phyloP scores from a whole-genome alignment of 2,113 vertebrate genomes.

The Setophaga petechia region DNA sequence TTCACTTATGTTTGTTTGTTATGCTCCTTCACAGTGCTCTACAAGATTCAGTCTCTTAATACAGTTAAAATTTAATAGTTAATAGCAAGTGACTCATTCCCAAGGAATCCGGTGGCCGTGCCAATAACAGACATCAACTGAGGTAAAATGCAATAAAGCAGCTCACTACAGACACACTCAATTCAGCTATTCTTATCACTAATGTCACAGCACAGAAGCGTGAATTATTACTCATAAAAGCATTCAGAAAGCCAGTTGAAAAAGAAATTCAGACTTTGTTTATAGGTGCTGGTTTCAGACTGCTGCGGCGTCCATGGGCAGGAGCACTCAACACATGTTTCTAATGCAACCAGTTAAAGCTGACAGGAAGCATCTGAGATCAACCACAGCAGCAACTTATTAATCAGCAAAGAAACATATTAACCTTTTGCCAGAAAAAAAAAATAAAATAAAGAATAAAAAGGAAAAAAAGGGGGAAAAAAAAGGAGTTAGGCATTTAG shows the following conservation, averaged over 20 bases:
- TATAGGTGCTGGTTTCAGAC: constrained; percentile 23
- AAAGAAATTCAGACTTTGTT: background rate
- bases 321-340: constrained; percentile 33
- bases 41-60: background rate
- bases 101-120: background rate
- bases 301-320: background rate
- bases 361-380: constrained; percentile 76
- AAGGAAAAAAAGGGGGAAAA: background rate
- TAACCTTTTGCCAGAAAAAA: constrained; percentile 46
- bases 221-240: background rate
- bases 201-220: background rate
- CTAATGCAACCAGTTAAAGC: constrained; percentile 48
- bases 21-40: background rate
- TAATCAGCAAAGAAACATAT: constrained; percentile 70
- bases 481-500: background rate
- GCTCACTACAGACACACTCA: background rate
- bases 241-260: background rate
- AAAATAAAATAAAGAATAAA: background rate
- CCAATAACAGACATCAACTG: constrained; percentile 24
- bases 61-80: constrained; percentile 66
- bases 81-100: constrained; percentile 61
- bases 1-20: background rate
- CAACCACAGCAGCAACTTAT: constrained; percentile 72
- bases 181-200: background rate
- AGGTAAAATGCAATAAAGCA: constrained; percentile 19